Base-by-base conservation (phyloP, 1,140 invertebrate genomes). In the Aphidius gifuensis region DNA sequence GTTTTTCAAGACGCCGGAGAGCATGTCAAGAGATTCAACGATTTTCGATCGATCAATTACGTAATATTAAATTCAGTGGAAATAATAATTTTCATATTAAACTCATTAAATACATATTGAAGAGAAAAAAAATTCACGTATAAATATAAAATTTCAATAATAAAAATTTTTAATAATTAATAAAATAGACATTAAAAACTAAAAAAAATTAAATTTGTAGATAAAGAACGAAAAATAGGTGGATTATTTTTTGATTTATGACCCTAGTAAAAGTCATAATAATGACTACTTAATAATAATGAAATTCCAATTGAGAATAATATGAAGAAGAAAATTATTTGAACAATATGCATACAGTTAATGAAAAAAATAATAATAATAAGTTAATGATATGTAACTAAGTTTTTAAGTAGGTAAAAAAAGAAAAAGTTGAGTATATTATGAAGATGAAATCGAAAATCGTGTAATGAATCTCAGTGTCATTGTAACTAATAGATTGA, bases 201-300 rank as follows among this genome's bases (percentile, higher is more conserved):
- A 32, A 32, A 32, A 32, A 32, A 3, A 32, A 32, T 32, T 32
- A 32, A 32, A 32, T 32, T 32, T 32, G 23, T 32, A 4, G 23
- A 32, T 3, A 32, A 32, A 2, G 4, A 1, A 32, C 2, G 23
- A 32, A 32, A 32, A 32, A 32, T 43, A 6, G 11, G 9, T 53
- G 7, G 53, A 9, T 76, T 75, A 77, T 74, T 74, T 77, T 74
- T 75, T 71, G 70, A 68, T 65, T 71, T 71, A 67, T 73, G 71
- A 69, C 69, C 71, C 68, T 75, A 75, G 71, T 74, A 74, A 69
- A 66, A 68, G 59, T 74, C 71, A 57, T 71, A 74, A 64, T 16
- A 16, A 16, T 71, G 68, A 60, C 66, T 67, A 68, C 69, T 74
- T 75, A 63, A 69, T 64, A 63, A 69, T 64, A 63, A 56, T 66